Evolutionary conservation across 2,888 invertebrate genomes (phyloP).

Genomic region (Apotomis turbidana): DNA sequence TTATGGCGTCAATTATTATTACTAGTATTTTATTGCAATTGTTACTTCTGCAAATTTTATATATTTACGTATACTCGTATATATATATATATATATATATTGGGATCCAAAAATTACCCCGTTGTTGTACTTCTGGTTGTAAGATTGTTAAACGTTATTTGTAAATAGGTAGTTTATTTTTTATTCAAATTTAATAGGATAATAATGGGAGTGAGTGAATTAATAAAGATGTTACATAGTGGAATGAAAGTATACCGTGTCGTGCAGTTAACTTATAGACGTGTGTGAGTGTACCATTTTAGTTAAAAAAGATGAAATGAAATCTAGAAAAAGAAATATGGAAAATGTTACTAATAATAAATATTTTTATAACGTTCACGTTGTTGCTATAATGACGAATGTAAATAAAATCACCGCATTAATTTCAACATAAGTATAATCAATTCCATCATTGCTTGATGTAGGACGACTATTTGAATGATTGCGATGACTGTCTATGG

Average conservation of each 20-base stretch:
- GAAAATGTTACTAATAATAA: background rate
- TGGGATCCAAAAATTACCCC: slow-evolving; percentile 19
- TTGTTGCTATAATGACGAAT: background rate
- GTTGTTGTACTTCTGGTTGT: slow-evolving; percentile 31
- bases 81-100: slow-evolving; percentile 13
- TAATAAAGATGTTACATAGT: background rate
- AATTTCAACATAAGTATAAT: background rate
- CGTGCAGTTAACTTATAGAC: background rate
- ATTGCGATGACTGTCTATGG: no score
- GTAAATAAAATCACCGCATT: slow-evolving; percentile 7
- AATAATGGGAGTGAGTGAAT: slow-evolving; percentile 13
- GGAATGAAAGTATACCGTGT: no score
- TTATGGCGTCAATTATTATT: slow-evolving; percentile 31
- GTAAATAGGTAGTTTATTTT: slow-evolving; percentile 35
- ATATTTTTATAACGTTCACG: slow-evolving; percentile 25
- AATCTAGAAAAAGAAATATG: background rate
- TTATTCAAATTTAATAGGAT: slow-evolving; percentile 6
- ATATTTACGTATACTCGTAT: background rate
- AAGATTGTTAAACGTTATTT: slow-evolving; percentile 34
- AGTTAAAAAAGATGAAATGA: background rate
- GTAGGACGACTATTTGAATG: no score
- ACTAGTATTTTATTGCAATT: slow-evolving; percentile 16
- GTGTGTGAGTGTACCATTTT: slow-evolving; percentile 11
- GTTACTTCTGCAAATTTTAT: slow-evolving; percentile 30
- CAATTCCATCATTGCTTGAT: no score